phyloP scores from a whole-genome alignment of 2,113 vertebrate species.

The Prionailurus viverrinus region DNA sequence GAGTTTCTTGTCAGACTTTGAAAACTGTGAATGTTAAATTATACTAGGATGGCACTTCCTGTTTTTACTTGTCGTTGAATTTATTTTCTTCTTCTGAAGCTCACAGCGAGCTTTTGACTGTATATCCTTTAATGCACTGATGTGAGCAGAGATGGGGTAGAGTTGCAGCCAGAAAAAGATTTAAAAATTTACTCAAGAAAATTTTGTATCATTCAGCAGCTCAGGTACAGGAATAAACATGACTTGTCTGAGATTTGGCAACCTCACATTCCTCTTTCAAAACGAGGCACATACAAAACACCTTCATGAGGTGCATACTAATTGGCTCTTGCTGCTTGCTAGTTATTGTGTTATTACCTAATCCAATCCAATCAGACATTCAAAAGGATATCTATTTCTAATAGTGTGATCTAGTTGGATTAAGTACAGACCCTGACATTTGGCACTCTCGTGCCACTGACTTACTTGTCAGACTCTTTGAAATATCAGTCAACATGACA shows the following conservation, averaged over 20 bases:
- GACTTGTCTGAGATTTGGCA: slow-evolving; percentile 60
- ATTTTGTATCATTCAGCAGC: slow-evolving; percentile 43
- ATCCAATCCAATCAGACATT: slow-evolving; percentile 40
- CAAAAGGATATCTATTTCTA: slow-evolving; percentile 41
- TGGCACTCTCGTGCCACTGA: background rate
- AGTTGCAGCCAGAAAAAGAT: slow-evolving; percentile 12
- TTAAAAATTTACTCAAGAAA: slow-evolving; percentile 63
- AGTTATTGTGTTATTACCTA: slow-evolving; percentile 57
- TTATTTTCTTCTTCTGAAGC: slow-evolving; percentile 57
- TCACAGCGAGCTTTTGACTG: background rate
- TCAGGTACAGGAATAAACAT: slow-evolving; percentile 63
- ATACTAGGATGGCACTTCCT: slow-evolving; percentile 50
- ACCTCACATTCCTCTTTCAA: slow-evolving; percentile 48
- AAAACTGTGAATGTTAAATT: slow-evolving; percentile 31
- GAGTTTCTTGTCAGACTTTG: slow-evolving; percentile 62
- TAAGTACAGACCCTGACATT: slow-evolving; percentile 1
- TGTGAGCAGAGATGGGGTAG: background rate
- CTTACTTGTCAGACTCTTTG: background rate
- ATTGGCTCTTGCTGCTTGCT: slow-evolving; percentile 56
- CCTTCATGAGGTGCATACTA: background rate
- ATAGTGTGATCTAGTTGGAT: slow-evolving; percentile 14
- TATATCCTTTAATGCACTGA: background rate
- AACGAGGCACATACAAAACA: slow-evolving; percentile 43
- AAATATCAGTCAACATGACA: background rate
- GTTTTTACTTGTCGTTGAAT: slow-evolving; percentile 64